Evolutionary conservation across 2,797 vertebrate species (phyloP).

Genomic region (Macroramphosus scolopax): DNA sequence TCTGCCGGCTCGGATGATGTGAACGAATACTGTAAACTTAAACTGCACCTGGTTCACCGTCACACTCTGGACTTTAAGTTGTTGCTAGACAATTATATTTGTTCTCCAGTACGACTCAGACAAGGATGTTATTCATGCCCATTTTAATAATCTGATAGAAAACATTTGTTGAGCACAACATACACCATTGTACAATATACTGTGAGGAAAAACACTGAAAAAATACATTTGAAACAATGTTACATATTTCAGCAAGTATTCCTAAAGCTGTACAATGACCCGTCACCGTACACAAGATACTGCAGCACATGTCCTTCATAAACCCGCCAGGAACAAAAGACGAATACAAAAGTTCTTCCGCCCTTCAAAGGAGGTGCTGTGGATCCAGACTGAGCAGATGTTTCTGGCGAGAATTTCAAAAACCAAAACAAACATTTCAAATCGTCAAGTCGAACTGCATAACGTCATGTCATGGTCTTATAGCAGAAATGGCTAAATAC

Average conservation of each 20-base stretch:
- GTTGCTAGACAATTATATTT: background rate
- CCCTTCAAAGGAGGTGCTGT: constrained; percentile 67
- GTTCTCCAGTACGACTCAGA: constrained; percentile 9
- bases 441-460: constrained; percentile 27
- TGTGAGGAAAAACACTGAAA: constrained; percentile 81
- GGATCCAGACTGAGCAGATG: constrained; percentile 79
- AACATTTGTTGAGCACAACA: constrained; percentile 89
- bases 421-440: constrained; percentile 58
- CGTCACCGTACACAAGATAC: constrained; percentile 81
- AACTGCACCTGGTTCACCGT: too few relatives aligned
- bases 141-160: constrained; percentile 96
- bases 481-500: constrained; percentile 65
- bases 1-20: constrained; percentile 25
- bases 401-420: constrained; percentile 31
- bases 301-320: constrained; percentile 68
- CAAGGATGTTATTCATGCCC: constrained; percentile 80
- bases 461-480: constrained; percentile 38
- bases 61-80: background rate
- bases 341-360: constrained; percentile 58
- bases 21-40: background rate
- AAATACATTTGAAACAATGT: constrained; percentile 87
- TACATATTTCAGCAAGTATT: constrained; percentile 83
- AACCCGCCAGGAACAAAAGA: constrained; percentile 26
- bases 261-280: constrained; percentile 82
- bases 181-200: constrained; percentile 86